Conservation (phyloP, 2,797 vertebrate species). For the Hippocampus kuda region DNA sequence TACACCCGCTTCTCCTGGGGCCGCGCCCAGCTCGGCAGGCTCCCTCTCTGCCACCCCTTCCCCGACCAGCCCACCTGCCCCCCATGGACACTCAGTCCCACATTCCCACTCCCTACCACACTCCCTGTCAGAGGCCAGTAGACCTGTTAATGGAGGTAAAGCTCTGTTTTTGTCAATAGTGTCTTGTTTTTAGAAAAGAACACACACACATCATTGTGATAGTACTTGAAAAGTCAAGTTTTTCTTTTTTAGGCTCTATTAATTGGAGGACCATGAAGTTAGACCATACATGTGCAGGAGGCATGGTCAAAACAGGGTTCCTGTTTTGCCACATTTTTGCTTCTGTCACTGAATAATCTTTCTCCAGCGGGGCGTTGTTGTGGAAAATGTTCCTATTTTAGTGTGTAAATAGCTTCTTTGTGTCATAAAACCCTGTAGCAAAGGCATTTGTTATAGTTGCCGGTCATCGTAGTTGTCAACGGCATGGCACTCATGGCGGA, state of each 20-base stretch:
- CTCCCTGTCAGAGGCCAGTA: constrained; percentile 50
- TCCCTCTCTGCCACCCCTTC: constrained; percentile 45
- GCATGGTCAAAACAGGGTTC: no score
- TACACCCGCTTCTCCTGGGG: constrained; percentile 48
- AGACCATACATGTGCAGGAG: no score
- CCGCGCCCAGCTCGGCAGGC: constrained; percentile 25
- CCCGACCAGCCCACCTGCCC: constrained; percentile 49
- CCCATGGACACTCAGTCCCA: constrained; percentile 54
- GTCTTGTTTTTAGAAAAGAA: no score
- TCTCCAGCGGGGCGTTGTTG: background rate
- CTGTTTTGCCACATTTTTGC: background rate
- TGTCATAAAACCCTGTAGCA: background rate
- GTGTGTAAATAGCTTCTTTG: background rate
- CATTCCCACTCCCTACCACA: constrained; percentile 63
- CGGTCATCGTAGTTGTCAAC: no score
- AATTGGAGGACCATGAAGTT: no score
- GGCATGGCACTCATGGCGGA: no score
- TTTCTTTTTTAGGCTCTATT: no score
- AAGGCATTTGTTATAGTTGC: no score
- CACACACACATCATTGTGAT: no score
- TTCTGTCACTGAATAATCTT: background rate
- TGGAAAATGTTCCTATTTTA: background rate
- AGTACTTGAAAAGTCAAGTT: no score
- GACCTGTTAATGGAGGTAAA: constrained; percentile 61
- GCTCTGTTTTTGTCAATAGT: background rate